These are phyloP conservation scores for Gracilinanus agilis DNA, from an alignment of 2,113 vertebrate species.

Conservation along the genomic window DNA sequence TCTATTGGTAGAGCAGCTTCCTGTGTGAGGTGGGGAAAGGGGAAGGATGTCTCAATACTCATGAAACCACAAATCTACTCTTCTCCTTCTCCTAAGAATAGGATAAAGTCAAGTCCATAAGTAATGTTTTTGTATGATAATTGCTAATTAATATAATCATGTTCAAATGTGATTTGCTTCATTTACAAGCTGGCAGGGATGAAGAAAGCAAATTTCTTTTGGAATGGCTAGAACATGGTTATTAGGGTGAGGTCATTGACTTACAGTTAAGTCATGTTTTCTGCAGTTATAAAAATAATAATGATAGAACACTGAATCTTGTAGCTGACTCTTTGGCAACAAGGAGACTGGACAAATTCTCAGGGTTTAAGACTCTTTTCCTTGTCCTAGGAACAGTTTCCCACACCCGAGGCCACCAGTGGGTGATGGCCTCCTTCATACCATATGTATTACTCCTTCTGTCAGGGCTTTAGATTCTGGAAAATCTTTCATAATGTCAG, in stretches of 20 bases:
- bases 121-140: constrained; percentile 79
- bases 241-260: constrained; percentile 84
- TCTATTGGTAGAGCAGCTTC: neutral
- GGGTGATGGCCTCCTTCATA: constrained; percentile 12
- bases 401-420: constrained; percentile 75
- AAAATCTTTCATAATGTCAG: neutral
- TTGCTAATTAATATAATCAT: constrained; percentile 85
- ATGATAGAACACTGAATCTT: constrained; percentile 84
- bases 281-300: constrained; percentile 78
- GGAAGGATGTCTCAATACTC: neutral
- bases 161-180: constrained; percentile 82
- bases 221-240: constrained; percentile 81
- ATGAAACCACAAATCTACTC: neutral
- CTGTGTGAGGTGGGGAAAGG: neutral
- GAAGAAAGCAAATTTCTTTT: constrained; percentile 77
- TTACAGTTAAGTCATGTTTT: constrained; percentile 85
- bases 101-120: constrained; percentile 78
- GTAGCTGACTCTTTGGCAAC: constrained; percentile 79
- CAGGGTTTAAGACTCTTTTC: constrained; percentile 77
- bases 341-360: constrained; percentile 73
- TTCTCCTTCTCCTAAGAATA: constrained; percentile 67
- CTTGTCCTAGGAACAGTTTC: constrained; percentile 76
- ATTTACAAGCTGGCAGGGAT: constrained; percentile 83
- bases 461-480: constrained; percentile 18
- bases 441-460: constrained; percentile 31